These are phyloP conservation scores for Rafetus swinhoei DNA, from an alignment of 2,113 vertebrate genomes.

Conservation along the genomic window DNA sequence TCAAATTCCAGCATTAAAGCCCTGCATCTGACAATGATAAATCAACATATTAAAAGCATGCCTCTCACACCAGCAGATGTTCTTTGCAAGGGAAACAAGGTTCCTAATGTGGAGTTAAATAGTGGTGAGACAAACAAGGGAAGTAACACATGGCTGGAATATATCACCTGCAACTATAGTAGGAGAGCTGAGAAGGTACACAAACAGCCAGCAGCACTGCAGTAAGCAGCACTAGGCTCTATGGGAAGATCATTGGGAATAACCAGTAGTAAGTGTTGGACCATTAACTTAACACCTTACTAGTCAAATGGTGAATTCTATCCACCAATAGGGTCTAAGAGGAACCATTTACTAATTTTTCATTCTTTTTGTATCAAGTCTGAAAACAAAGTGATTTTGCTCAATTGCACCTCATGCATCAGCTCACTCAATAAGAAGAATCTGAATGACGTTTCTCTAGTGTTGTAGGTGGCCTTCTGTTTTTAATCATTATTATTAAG, in stretches of 20 bases:
- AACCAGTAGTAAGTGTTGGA: neutral
- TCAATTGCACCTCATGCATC: neutral
- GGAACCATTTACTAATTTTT: neutral
- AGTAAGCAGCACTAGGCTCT: neutral
- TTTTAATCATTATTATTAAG: neutral
- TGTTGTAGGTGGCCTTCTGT: neutral
- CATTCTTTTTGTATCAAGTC: neutral
- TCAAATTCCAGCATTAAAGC: conserved; percentile 76
- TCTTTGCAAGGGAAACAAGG: conserved; percentile 62
- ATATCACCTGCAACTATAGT: conserved; percentile 38
- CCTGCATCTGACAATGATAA: conserved; percentile 74
- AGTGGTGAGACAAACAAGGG: conserved; percentile 50
- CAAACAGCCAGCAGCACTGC: neutral
- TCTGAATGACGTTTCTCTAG: neutral
- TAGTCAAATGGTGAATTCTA: neutral
- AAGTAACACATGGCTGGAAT: conserved; percentile 14
- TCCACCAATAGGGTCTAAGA: neutral
- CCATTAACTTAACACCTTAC: neutral
- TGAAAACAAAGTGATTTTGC: no score
- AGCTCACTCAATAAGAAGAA: neutral
- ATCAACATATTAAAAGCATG: conserved; percentile 77
- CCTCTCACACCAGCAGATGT: conserved; percentile 66
- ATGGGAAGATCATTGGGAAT: neutral
- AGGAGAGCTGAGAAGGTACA: neutral
- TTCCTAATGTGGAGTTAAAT: conserved; percentile 51